Percentiles rank a stretch among this genome's conserved stretches.
phyloP scores from a whole-genome alignment of 2,888 invertebrate species.

The Microdon myrmicae region DNA sequence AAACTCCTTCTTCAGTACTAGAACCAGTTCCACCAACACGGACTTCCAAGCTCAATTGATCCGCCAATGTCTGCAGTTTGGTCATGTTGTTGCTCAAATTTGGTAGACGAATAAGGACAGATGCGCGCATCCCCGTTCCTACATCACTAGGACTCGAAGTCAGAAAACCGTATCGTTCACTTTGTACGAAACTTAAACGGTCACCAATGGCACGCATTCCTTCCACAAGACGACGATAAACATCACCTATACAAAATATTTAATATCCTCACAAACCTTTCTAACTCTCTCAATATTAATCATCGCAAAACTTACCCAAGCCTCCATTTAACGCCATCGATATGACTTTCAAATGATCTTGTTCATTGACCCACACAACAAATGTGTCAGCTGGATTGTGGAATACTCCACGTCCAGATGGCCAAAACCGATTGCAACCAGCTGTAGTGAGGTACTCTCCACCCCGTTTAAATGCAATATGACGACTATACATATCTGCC shows the following conservation, averaged over 20 bases:
- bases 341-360: conserved; percentile 78
- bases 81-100: conserved; percentile 68
- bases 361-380: conserved; percentile 76
- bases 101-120: conserved; percentile 76
- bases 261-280: too few species aligned
- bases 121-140: conserved; percentile 75
- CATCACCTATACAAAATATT: conserved; percentile 61
- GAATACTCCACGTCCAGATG: conserved; percentile 69
- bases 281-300: too few species aligned
- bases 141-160: conserved; percentile 79
- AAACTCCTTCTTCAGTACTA: conserved; percentile 71
- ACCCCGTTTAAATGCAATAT: conserved; percentile 74
- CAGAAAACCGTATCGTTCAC: conserved; percentile 74
- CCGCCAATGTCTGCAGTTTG: conserved; percentile 71
- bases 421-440: conserved; percentile 76
- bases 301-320: conserved; percentile 67
- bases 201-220: conserved; percentile 69
- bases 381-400: conserved; percentile 74
- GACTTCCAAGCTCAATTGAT: conserved; percentile 70
- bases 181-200: conserved; percentile 70
- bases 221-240: conserved; percentile 69
- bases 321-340: conserved; percentile 75
- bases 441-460: conserved; percentile 70
- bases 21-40: conserved; percentile 70
- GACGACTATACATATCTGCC: conserved; percentile 72